phyloP scores from a whole-genome alignment of 1,140 invertebrate genomes.

The Dermatophagoides farinae region DNA sequence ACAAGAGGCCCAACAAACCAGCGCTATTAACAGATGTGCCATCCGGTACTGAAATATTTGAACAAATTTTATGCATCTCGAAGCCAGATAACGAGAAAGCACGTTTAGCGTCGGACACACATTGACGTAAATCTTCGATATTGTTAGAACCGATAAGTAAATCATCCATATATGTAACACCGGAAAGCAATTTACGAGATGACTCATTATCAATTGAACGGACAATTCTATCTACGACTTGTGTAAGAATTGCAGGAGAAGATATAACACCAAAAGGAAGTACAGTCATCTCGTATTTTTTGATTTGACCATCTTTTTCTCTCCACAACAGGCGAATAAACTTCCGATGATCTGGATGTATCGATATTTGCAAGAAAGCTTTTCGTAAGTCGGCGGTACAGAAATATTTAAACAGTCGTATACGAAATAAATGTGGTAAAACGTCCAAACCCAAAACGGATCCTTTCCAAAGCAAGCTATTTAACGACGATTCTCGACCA shows the following conservation, averaged over 20 bases:
- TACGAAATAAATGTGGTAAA: neutral
- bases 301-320: neutral
- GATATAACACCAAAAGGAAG: neutral
- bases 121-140: neutral
- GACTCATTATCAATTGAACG: neutral
- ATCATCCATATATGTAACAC: neutral
- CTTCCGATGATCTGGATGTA: neutral
- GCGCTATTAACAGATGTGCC: too few species aligned
- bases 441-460: neutral
- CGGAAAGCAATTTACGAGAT: neutral
- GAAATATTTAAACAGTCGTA: neutral
- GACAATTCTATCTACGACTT: neutral
- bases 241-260: neutral
- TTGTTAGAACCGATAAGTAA: neutral
- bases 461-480: neutral
- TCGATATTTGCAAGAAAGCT: neutral
- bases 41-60: neutral
- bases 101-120: neutral
- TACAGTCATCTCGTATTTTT: neutral
- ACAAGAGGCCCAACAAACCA: neutral
- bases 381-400: neutral
- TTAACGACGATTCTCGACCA: neutral
- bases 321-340: neutral
- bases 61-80: too few species aligned
- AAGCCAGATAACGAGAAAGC: too few species aligned